Percentiles rank a stretch among this genome's conserved stretches.
Conservation (phyloP, 2,888 invertebrate genomes). For the Pilophorus perplexus region DNA sequence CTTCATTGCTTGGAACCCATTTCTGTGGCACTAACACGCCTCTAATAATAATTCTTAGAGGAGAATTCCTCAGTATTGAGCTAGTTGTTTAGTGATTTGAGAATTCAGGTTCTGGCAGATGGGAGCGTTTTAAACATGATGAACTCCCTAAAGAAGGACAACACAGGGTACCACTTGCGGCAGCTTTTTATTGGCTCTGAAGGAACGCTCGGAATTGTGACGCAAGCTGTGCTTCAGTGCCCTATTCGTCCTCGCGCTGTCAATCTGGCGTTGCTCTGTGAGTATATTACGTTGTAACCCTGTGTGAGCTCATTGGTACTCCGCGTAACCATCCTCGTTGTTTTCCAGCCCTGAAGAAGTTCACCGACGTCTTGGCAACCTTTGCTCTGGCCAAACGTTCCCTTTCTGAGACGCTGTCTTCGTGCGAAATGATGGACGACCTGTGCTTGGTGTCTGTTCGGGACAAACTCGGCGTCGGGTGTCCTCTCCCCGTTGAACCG, state of each 20-base stretch:
- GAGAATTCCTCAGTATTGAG: no score
- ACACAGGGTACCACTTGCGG: conserved; percentile 95
- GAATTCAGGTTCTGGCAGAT: conserved; percentile 75
- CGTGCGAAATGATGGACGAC: conserved; percentile 91
- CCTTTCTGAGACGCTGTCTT: conserved; percentile 87
- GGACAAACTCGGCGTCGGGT: conserved; percentile 47
- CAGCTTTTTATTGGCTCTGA: conserved; percentile 97
- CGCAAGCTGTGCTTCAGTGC: conserved; percentile 87
- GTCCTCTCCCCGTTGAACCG: conserved; percentile 50
- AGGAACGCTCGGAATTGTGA: conserved; percentile 92
- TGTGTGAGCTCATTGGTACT: no score
- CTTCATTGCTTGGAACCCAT: no score
- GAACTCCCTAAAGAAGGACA: conserved; percentile 88
- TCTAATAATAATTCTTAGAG: no score
- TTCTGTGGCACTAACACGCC: no score
- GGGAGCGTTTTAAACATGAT: conserved; percentile 84
- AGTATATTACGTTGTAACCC: no score
- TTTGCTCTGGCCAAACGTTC: conserved; percentile 70
- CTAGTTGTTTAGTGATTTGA: no score
- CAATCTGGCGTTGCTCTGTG: conserved; percentile 86
- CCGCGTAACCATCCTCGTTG: no score
- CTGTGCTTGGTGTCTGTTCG: conserved; percentile 65
- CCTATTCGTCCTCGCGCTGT: conserved; percentile 78
- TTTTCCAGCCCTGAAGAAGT: conserved; percentile 52
- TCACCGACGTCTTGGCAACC: conserved; percentile 73